phyloP scores from a whole-genome alignment of 2,888 invertebrate species.

The Ellobium chinense region DNA sequence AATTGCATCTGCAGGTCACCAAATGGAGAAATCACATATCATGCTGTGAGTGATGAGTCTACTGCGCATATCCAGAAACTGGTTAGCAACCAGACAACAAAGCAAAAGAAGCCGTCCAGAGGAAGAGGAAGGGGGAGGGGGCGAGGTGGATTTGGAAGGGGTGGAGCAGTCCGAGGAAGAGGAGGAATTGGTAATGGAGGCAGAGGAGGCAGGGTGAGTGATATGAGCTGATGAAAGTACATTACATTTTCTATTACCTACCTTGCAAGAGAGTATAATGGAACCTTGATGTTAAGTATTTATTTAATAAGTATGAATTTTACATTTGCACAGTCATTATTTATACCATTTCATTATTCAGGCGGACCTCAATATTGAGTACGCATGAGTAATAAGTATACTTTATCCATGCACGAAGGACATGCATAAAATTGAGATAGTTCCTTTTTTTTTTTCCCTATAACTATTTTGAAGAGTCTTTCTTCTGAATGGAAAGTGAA shows the following conservation, averaged over 20 bases:
- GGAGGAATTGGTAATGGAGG: background rate
- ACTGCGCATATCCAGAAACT: slow-evolving; percentile 69
- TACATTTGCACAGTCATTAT: no score
- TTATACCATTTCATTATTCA: no score
- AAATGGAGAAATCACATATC: slow-evolving; percentile 57
- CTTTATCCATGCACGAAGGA: no score
- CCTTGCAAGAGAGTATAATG: background rate
- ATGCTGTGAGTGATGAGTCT: slow-evolving; percentile 66
- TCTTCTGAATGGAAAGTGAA: no score
- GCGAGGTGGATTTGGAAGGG: background rate
- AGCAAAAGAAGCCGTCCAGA: slow-evolving; percentile 39
- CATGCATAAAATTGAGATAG: no score
- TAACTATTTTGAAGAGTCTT: no score
- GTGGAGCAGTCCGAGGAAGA: background rate
- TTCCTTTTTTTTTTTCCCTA: no score
- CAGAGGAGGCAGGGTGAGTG: background rate
- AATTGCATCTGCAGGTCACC: background rate
- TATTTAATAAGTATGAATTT: no score
- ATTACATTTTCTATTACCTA: background rate
- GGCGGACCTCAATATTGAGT: no score
- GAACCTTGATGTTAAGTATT: no score
- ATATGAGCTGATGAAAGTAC: background rate
- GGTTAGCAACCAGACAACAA: slow-evolving; percentile 65
- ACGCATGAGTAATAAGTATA: no score
- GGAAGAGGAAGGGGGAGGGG: background rate